Conservation (phyloP, 2,888 invertebrate genomes). For the Melikaiella ostensackeni region DNA sequence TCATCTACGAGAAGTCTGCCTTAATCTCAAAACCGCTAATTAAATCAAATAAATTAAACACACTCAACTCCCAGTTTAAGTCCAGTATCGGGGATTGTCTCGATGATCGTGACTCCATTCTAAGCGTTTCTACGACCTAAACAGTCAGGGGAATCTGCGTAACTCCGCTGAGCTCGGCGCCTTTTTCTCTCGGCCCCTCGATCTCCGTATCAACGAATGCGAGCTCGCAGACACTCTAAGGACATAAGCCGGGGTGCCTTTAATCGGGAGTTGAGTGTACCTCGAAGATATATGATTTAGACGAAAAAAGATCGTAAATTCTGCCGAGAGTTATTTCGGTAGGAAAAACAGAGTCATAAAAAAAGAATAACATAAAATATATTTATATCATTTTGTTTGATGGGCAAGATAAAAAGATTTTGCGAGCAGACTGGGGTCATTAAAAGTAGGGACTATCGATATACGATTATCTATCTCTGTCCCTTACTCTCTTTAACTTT, state of each 20-base stretch:
- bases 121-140: too few relatives aligned
- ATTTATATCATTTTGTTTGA: neutral
- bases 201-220: too few relatives aligned
- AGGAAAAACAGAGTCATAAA: neutral
- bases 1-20: neutral
- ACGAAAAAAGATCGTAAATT: neutral
- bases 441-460: slow-evolving; percentile 4
- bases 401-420: neutral
- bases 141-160: too few relatives aligned
- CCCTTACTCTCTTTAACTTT: neutral
- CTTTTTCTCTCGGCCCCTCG: too few relatives aligned
- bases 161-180: too few relatives aligned
- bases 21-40: neutral
- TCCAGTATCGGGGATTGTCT: too few relatives aligned
- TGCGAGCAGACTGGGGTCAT: neutral
- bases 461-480: neutral
- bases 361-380: neutral
- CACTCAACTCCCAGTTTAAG: too few relatives aligned
- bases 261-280: too few relatives aligned
- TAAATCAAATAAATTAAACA: neutral
- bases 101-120: too few relatives aligned
- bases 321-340: neutral
- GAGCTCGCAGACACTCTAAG: too few relatives aligned
- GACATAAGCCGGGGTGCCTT: too few relatives aligned
- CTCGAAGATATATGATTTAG: neutral